A percentile compares a stretch with the other conserved stretches of the same genome.
Evolutionary conservation across 1,140 invertebrate genomes (phyloP).

Genomic region (Drosophila novamexicana): DNA sequence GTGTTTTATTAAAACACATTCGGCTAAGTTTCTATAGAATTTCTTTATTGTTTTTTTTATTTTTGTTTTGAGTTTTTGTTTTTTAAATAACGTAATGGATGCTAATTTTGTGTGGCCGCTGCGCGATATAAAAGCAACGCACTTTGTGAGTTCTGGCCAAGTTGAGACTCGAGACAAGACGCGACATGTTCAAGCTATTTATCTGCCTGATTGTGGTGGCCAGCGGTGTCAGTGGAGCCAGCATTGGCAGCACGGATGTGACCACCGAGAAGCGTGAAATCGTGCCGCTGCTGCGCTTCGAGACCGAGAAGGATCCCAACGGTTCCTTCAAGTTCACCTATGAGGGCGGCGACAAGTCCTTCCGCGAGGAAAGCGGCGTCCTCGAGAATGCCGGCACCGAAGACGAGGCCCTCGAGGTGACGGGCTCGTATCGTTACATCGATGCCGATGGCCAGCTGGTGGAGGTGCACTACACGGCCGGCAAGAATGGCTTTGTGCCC

Average conservation of each 20-base stretch:
- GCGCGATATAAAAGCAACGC: slow-evolving; percentile 57
- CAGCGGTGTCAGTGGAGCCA: slow-evolving; percentile 39
- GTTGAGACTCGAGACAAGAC: slow-evolving; percentile 36
- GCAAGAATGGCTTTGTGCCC: slow-evolving; percentile 88
- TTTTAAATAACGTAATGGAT: slow-evolving; percentile 61
- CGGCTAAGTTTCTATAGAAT: slow-evolving; percentile 67
- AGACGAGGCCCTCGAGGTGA: slow-evolving; percentile 66
- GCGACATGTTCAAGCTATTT: slow-evolving; percentile 62
- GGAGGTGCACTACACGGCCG: slow-evolving; percentile 88
- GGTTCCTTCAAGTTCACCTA: slow-evolving; percentile 71
- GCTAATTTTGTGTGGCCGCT: slow-evolving; percentile 51
- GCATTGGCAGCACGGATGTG: slow-evolving; percentile 27
- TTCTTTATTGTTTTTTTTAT: slow-evolving; percentile 50
- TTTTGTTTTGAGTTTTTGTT: background rate
- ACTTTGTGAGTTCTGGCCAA: slow-evolving; percentile 47
- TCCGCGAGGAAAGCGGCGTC: slow-evolving; percentile 59
- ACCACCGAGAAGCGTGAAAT: slow-evolving; percentile 54
- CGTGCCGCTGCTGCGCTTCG: slow-evolving; percentile 60
- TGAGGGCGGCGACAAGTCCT: slow-evolving; percentile 65
- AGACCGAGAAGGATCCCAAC: slow-evolving; percentile 57
- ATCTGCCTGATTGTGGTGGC: slow-evolving; percentile 57
- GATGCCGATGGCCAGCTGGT: slow-evolving; percentile 89
- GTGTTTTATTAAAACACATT: slow-evolving; percentile 69
- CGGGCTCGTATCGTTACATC: slow-evolving; percentile 86
- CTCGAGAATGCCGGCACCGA: slow-evolving; percentile 67